Conservation (phyloP, 2,797 vertebrate genomes). For the Zenarchopterus dispar region DNA sequence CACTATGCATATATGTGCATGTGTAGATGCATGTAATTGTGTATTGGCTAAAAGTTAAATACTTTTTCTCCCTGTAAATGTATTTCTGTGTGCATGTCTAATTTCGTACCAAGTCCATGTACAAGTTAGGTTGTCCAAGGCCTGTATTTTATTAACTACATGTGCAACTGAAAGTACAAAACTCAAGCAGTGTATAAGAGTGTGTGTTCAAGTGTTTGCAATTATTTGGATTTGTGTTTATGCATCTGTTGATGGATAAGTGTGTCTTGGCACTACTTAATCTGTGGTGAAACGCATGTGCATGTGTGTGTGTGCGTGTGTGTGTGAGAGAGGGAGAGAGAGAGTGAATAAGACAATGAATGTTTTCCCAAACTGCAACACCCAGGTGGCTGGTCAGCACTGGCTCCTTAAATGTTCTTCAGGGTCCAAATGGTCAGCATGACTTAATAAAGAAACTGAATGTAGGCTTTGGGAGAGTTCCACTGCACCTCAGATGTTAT, state of each 20-base stretch:
- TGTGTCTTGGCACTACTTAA: conserved; percentile 63
- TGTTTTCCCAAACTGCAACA: conserved; percentile 30
- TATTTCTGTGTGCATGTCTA: neutral
- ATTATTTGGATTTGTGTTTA: conserved; percentile 58
- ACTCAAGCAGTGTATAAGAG: conserved; percentile 2
- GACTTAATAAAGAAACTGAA: conserved; percentile 54
- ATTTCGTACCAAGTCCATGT: conserved; percentile 5
- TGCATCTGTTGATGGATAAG: conserved; percentile 62
- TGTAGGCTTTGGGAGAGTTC: conserved; percentile 66
- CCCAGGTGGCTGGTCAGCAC: conserved; percentile 30
- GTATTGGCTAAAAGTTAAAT: neutral
- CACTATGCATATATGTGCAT: neutral
- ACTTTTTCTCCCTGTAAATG: neutral
- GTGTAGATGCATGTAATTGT: neutral
- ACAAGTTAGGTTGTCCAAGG: conserved; percentile 13
- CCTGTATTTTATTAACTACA: conserved; percentile 31
- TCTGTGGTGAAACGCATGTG: conserved; percentile 73
- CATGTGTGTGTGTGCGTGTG: neutral
- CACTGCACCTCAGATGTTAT: conserved; percentile 70
- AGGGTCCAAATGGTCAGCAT: conserved; percentile 51
- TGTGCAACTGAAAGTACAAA: conserved; percentile 15
- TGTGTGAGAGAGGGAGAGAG: conserved; percentile 28
- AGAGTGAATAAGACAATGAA: conserved; percentile 2
- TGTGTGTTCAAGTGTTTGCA: conserved; percentile 46
- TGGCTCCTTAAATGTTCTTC: conserved; percentile 37